Percentiles rank a stretch among this genome's conserved stretches.
phyloP scores from a whole-genome alignment of 2,888 invertebrate genomes.

The Prostheceraeus crozeri region DNA sequence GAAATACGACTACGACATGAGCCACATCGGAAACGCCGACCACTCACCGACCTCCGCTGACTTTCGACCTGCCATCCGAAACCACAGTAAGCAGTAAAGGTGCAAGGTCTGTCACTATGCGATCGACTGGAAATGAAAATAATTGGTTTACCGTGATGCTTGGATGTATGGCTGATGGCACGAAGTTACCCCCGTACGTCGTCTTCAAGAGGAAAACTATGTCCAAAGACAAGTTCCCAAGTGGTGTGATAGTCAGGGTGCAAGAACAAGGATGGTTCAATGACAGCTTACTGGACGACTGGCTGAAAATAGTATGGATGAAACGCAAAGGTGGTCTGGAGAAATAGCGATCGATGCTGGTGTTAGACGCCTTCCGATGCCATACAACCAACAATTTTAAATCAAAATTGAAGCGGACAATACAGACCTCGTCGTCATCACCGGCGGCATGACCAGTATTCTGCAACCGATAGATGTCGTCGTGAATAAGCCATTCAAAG shows the following conservation, averaged over 20 bases:
- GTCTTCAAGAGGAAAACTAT: slow-evolving; percentile 37
- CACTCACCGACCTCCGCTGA: slow-evolving; percentile 38
- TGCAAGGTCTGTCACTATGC: neutral
- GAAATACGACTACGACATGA: slow-evolving; percentile 15
- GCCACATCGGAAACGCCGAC: slow-evolving; percentile 38
- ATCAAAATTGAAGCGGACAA: no score
- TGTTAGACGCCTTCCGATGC: slow-evolving; percentile 35
- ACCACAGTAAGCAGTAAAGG: slow-evolving; percentile 31
- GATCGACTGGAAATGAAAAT: slow-evolving; percentile 36
- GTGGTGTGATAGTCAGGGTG: slow-evolving; percentile 6
- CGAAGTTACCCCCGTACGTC: slow-evolving; percentile 33
- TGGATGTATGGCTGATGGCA: slow-evolving; percentile 27
- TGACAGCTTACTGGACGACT: slow-evolving; percentile 26
- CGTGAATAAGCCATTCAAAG: slow-evolving; percentile 9
- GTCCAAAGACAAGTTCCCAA: slow-evolving; percentile 31
- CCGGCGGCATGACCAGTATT: slow-evolving; percentile 29
- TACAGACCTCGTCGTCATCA: slow-evolving; percentile 31
- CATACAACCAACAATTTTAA: slow-evolving; percentile 31
- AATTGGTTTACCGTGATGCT: slow-evolving; percentile 33
- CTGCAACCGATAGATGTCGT: slow-evolving; percentile 14
- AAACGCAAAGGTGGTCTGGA: slow-evolving; percentile 9
- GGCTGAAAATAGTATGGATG: slow-evolving; percentile 30
- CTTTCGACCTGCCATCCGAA: slow-evolving; percentile 34
- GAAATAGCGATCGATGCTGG: slow-evolving; percentile 29
- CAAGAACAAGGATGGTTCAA: slow-evolving; percentile 37